Percentiles rank a stretch among this genome's conserved stretches.
Evolutionary conservation across 2,888 invertebrate genomes (phyloP).

Genomic region (Sphaerophoria taeniata): DNA sequence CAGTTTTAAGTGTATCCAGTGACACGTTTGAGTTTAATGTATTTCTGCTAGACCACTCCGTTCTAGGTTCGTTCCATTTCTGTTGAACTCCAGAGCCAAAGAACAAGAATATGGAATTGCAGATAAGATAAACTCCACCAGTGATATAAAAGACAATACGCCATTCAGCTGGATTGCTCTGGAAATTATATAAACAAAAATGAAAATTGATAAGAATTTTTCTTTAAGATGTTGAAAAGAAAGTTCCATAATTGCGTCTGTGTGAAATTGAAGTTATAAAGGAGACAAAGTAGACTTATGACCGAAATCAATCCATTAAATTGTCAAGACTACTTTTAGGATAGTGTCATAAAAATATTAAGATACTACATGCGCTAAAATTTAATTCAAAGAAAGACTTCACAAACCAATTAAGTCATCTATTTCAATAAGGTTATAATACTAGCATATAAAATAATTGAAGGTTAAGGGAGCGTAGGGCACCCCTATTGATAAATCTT

Average conservation of each 20-base stretch:
- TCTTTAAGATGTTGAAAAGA: not conserved
- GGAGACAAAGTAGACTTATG: not conserved
- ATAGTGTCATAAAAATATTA: not conserved
- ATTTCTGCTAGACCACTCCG: slow-evolving; percentile 32
- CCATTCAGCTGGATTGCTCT: slow-evolving; percentile 83
- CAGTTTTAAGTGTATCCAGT: slow-evolving; percentile 12
- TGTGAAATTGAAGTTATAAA: not conserved
- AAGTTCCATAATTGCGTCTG: not conserved
- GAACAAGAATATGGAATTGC: slow-evolving; percentile 84
- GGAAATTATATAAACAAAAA: slow-evolving; percentile 12
- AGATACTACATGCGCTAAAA: too few relatives aligned
- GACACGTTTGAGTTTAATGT: slow-evolving; percentile 41
- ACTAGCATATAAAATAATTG: too few relatives aligned
- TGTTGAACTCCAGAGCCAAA: slow-evolving; percentile 85
- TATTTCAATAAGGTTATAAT: too few relatives aligned
- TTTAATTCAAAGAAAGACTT: too few relatives aligned
- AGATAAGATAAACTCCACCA: slow-evolving; percentile 84
- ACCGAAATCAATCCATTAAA: not conserved
- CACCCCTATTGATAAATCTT: not conserved
- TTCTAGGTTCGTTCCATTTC: slow-evolving; percentile 83
- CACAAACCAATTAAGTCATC: too few relatives aligned
- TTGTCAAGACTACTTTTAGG: not conserved
- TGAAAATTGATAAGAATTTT: not conserved
- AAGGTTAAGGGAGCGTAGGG: too few relatives aligned
- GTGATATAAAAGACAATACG: slow-evolving; percentile 85